Evolutionary conservation across 2,797 vertebrate species (phyloP).

Genomic region (Catostomus latipinnis): DNA sequence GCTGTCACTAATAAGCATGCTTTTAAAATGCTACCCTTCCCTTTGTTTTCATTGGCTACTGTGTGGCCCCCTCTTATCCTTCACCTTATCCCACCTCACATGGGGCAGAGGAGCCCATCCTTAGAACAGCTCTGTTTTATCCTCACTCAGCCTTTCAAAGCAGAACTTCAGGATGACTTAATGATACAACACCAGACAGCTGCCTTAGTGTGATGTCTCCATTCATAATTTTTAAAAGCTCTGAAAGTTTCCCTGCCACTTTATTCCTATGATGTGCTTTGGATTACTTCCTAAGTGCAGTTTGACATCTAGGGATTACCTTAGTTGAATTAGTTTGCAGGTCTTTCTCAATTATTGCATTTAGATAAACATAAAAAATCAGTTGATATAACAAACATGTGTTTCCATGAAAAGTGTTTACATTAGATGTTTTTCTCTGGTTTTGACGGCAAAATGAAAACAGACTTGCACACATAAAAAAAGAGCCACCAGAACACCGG

Average conservation of each 20-base stretch:
- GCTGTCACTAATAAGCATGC: constrained; percentile 50
- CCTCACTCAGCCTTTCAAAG: constrained; percentile 19
- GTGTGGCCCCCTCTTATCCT: constrained; percentile 15
- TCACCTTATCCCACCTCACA: neutral
- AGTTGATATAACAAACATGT: neutral
- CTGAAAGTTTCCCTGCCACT: constrained; percentile 13
- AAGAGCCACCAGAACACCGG: too few species aligned
- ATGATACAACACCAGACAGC: constrained; percentile 15
- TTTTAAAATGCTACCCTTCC: constrained; percentile 27
- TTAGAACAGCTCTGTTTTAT: constrained; percentile 4
- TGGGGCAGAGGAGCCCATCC: neutral
- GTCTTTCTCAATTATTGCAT: too few species aligned
- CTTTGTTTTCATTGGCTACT: constrained; percentile 38
- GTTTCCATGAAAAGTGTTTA: neutral
- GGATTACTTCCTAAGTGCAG: neutral
- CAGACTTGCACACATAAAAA: too few species aligned
- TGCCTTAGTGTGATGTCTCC: constrained; percentile 23
- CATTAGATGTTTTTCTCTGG: too few species aligned
- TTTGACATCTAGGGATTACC: neutral
- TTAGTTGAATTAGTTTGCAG: too few species aligned
- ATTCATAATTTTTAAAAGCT: constrained; percentile 15
- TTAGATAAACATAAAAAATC: too few species aligned
- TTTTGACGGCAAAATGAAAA: neutral
- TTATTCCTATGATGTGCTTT: neutral
- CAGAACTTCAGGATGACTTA: constrained; percentile 16